These are phyloP conservation scores for Cyclina sinensis DNA, from an alignment of 1,140 invertebrate species.

Conservation along the genomic window DNA sequence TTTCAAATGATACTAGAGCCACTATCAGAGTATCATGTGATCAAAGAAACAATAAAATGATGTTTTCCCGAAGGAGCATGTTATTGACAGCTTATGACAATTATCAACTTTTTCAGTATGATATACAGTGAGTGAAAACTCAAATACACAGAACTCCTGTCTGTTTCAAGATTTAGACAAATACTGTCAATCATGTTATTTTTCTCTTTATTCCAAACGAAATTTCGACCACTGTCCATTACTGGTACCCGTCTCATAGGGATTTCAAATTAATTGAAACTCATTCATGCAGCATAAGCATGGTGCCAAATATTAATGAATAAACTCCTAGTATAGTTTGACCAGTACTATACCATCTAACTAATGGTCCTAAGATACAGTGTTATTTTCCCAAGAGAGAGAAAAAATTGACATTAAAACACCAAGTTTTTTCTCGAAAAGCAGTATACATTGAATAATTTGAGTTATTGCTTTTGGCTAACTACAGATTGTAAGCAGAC, in stretches of 20 bases:
- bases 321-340: constrained; percentile 14
- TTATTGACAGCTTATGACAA: not conserved
- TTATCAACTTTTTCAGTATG: not conserved
- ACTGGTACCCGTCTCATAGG: constrained; percentile 7
- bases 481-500: constrained; percentile 28
- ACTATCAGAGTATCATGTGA: too few relatives aligned
- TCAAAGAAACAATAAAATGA: constrained; percentile 9
- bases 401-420: constrained; percentile 54
- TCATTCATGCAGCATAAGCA: constrained; percentile 17
- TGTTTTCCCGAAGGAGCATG: not conserved
- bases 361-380: constrained; percentile 21
- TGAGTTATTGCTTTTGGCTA: constrained; percentile 48
- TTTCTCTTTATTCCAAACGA: not conserved
- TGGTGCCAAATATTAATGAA: constrained; percentile 5
- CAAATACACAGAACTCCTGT: not conserved
- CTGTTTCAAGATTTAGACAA: not conserved
- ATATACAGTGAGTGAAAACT: not conserved
- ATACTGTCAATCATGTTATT: not conserved
- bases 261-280: constrained; percentile 58
- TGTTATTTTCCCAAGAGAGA: not conserved
- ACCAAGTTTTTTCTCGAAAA: constrained; percentile 30
- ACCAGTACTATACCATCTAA: constrained; percentile 35
- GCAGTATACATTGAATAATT: constrained; percentile 40
- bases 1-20: too few relatives aligned
- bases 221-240: constrained; percentile 43